phyloP scores from a whole-genome alignment of 2,113 vertebrate species.

The Mirza zaza region DNA sequence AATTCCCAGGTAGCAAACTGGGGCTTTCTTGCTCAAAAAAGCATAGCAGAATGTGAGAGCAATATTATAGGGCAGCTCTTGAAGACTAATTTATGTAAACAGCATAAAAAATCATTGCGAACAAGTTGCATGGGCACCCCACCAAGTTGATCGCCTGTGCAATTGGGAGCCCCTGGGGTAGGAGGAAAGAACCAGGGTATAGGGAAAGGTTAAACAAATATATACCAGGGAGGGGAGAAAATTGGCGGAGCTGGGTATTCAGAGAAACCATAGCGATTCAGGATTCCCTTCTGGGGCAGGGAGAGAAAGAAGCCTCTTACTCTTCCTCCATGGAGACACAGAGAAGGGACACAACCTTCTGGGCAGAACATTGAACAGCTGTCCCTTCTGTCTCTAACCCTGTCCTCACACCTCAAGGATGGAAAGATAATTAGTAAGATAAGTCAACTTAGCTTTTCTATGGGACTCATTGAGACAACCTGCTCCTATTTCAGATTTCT shows the following conservation, averaged over 20 bases:
- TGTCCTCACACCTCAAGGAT: not conserved
- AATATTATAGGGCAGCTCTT: not conserved
- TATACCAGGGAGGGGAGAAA: not conserved
- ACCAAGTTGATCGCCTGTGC: not conserved
- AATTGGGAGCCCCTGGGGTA: not conserved
- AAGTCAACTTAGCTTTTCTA: not conserved
- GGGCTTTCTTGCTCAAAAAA: not conserved
- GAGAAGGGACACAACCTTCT: not conserved
- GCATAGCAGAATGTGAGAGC: not conserved
- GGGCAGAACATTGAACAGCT: not conserved
- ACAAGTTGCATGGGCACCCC: not conserved
- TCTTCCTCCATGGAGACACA: not conserved
- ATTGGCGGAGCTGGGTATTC: not conserved
- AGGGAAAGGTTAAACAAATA: not conserved
- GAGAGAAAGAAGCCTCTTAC: not conserved
- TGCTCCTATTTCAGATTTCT: not conserved
- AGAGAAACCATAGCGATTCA: not conserved
- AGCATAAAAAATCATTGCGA: not conserved
- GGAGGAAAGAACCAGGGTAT: not conserved
- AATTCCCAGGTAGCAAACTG: not conserved
- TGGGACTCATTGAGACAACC: not conserved
- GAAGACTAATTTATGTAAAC: not conserved
- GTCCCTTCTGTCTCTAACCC: not conserved
- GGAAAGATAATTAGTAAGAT: not conserved
- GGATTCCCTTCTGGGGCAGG: not conserved